These are phyloP conservation scores for Drosophila aldrichi DNA, from an alignment of 2,888 invertebrate species.

Conservation along the genomic window DNA sequence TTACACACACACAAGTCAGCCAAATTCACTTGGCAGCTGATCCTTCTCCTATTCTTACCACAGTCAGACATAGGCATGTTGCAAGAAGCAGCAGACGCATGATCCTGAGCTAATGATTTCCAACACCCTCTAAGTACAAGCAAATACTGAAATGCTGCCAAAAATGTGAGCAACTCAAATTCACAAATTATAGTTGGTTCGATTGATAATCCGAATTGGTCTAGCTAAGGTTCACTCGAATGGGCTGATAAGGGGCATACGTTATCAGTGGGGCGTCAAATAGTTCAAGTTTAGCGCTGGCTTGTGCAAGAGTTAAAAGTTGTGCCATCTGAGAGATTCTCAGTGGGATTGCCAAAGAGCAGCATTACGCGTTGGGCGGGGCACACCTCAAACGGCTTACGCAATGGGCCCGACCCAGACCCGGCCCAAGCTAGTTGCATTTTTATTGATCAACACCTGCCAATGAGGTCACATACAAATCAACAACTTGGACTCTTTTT, in stretches of 20 bases:
- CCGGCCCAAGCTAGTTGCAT: constrained; percentile 62
- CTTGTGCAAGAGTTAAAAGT: constrained; percentile 50
- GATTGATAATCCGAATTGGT: constrained; percentile 61
- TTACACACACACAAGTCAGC: background rate
- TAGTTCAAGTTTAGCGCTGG: constrained; percentile 67
- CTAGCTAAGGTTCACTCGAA: constrained; percentile 47
- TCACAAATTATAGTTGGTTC: constrained; percentile 3
- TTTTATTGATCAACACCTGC: constrained; percentile 75
- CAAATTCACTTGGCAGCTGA: background rate
- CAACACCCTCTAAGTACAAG: constrained; percentile 42
- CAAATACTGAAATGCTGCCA: constrained; percentile 64
- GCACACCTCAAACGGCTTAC: constrained; percentile 42
- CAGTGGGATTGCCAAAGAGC: constrained; percentile 10
- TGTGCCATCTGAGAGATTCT: constrained; percentile 42
- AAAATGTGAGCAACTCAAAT: constrained; percentile 39
- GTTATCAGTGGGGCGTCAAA: constrained; percentile 38
- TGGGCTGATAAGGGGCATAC: constrained; percentile 7
- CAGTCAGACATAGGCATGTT: constrained; percentile 23
- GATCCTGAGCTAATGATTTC: constrained; percentile 34
- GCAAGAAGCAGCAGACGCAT: constrained; percentile 47
- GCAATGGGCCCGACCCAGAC: constrained; percentile 48
- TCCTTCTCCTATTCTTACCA: constrained; percentile 41
- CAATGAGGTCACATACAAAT: constrained; percentile 66
- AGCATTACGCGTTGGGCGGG: background rate
- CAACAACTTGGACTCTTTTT: constrained; percentile 15